Base-by-base conservation (phyloP, 2,113 vertebrate genomes). In the human (Homo sapiens) region DNA sequence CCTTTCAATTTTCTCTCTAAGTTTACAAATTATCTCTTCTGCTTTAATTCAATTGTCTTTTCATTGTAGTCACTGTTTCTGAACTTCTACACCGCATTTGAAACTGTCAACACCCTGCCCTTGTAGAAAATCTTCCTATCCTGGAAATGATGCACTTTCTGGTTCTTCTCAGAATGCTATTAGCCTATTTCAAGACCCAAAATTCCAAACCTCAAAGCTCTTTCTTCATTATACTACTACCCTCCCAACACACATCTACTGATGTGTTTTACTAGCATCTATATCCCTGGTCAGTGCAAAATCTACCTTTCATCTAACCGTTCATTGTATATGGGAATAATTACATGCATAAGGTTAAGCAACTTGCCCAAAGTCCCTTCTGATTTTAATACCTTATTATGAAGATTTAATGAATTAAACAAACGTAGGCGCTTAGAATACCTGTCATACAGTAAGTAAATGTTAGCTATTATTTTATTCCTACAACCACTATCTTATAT, bases 1-100 rank as follows among this genome's bases (percentile, higher is more conserved):
- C 40, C 45, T 93, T 97, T 94, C 55, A 92, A 96, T 97, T 92
- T 93, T 81, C 32, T 79, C 43, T 81, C 92, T 83, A 76, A 81
- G 14, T 6, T 81, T 96, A 96, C 18, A 85, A 93, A 94, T 64
- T 68, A 96, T 76, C 35, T 59, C 68, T 23, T 79, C 72, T 72
- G 68, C 27, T 88, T 82, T 94, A 91, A 23, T 76, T 79, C 40
- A 72, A 70, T 7, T 64, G 48, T 94, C 38, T 94, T 96, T 79
- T 86, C 94, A 96, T 48, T 84, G 90, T 18, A 2, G 50, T 86
- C 30, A 68, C 5, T 72, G 40, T 87, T 96, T 94, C 52, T 94
- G 20, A 95, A 95, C 83, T 93, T 52, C 4, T 25, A 95, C 35
- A 89, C 32, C 66, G 5, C 25, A 94, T 79, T 18, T 75, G 48